Base-by-base conservation (phyloP, 2,113 vertebrate species). In the Nematolebias whitei region DNA sequence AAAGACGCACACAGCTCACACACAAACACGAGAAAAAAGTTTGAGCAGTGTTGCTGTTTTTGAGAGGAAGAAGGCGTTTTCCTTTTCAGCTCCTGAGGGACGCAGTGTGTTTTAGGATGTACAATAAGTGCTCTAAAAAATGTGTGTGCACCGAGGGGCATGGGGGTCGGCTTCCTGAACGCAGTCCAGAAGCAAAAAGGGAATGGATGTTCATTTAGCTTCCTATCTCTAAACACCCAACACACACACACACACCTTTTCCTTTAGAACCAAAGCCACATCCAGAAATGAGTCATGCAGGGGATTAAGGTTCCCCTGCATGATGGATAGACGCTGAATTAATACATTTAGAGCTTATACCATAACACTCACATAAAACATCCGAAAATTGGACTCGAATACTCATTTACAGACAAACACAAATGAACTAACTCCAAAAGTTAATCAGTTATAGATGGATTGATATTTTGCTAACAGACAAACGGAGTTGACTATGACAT, bases 31-130 rank as follows among this genome's bases (percentile, higher is more conserved):
- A 24, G 35, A 8, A 50, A n/a, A 26, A 49, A 16, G 47, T 68
- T 48, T 58, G 26, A 73, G 65, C 43, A 55, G 32, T 19, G 3
- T 49, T 69, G 60, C 66, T 79, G 65, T 65, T 72, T 71, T 60
- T 44, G 63, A 67, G 75, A 88, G 86, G 88, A 88, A 86, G 83
- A 90, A 70, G 86, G 86, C 67, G 78, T 90, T 87, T 88, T 78
- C 82, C 76, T 74, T 19, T 39, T 72, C 20, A 47, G 58, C 78
- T 85, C 88, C 88, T 66, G 63, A 20, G 86, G 86, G 86, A 86
- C 71, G 2, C 74, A 65, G 80, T 77, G 71, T 87, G 83, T 71
- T 85, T 81, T 69, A 86, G 85, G 86, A 90, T 88, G 83, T 86
- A 85, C 86, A 82, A 79, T 88, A 71, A 85, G 60, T 84, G 74